phyloP scores from a whole-genome alignment of 2,113 vertebrate species.

The Mormyrus lacerda region DNA sequence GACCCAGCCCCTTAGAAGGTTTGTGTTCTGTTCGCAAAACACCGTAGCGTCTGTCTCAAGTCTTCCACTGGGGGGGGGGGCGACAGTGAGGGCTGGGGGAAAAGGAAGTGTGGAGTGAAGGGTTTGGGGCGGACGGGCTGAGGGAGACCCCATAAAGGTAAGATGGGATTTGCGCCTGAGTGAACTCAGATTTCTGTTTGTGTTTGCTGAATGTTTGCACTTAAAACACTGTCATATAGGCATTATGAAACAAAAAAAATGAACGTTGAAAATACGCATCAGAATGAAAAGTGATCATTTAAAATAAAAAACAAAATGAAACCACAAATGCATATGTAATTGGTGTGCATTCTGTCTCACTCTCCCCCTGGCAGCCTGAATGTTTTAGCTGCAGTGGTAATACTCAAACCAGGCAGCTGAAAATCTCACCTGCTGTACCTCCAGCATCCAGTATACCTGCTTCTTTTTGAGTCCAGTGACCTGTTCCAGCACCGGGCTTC shows the following conservation, averaged over 20 bases:
- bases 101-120: neutral
- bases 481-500: neutral
- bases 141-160: neutral
- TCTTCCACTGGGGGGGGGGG: constrained; percentile 8
- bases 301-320: constrained; percentile 16
- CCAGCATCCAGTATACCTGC: neutral
- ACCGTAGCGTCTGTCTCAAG: neutral
- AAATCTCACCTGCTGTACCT: neutral
- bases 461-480: neutral
- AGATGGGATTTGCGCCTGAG: neutral
- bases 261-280: neutral
- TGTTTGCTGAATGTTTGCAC: constrained; percentile 19
- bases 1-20: neutral
- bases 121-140: neutral
- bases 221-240: constrained; percentile 11
- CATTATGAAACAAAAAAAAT: constrained; percentile 12
- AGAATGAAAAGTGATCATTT: constrained; percentile 12
- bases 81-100: neutral
- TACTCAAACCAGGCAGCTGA: neutral
- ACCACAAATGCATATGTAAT: neutral
- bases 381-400: neutral
- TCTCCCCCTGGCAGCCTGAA: neutral
- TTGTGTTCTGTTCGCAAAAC: neutral
- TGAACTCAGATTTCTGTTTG: constrained; percentile 2
- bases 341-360: neutral